A percentile compares a stretch with the other conserved stretches of the same genome.
These are phyloP conservation scores for Lanistes nyassanus DNA, from an alignment of 1,140 invertebrate species.

Conservation along the genomic window DNA sequence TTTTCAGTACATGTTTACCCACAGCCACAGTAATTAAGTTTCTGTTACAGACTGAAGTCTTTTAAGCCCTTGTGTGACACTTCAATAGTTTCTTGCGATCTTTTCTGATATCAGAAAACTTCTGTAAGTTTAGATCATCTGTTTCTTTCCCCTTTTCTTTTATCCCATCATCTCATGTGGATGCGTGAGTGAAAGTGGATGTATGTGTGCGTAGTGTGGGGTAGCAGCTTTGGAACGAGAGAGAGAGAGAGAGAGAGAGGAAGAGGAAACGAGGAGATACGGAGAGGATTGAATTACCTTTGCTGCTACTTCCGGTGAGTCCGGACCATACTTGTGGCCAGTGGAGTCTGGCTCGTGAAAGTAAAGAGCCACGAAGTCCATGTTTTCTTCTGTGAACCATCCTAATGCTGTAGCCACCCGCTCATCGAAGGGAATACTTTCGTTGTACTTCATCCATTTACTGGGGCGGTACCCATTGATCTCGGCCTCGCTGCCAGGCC, in stretches of 20 bases:
- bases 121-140: too few relatives aligned
- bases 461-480: constrained; percentile 33
- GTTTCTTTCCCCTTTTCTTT: too few relatives aligned
- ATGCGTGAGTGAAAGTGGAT: too few relatives aligned
- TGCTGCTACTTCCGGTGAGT: constrained; percentile 41
- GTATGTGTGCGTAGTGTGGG: too few relatives aligned
- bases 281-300: too few relatives aligned
- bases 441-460: constrained; percentile 62
- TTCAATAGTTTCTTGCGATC: too few relatives aligned
- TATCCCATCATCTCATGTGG: too few relatives aligned
- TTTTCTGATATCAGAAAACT: too few relatives aligned
- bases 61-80: too few relatives aligned
- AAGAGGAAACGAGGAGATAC: too few relatives aligned
- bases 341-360: constrained; percentile 78
- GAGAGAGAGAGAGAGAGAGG: constrained; percentile 1
- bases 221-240: too few relatives aligned
- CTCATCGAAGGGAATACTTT: constrained; percentile 68
- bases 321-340: constrained; percentile 63
- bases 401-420: constrained; percentile 73
- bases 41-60: too few relatives aligned
- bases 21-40: background rate
- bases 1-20: background rate
- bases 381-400: constrained; percentile 75
- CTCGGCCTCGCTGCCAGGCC: constrained; percentile 44
- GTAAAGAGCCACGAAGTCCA: constrained; percentile 74